Conservation (phyloP, 1,140 invertebrate species). For the Temnothorax longispinosus region DNA sequence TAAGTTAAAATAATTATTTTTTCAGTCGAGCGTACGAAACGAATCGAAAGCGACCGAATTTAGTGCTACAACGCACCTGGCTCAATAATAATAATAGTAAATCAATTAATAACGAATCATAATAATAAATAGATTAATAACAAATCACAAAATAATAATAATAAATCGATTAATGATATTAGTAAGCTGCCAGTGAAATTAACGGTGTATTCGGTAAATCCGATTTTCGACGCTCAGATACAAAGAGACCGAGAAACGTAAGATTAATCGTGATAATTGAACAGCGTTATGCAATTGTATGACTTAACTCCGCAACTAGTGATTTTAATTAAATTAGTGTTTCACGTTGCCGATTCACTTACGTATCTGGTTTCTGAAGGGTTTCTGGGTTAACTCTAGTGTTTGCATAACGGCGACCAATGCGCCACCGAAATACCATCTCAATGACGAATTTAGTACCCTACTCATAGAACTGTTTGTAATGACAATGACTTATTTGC, state of each 20-base stretch:
- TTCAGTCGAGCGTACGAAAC: background rate
- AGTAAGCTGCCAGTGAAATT: background rate
- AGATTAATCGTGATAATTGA: background rate
- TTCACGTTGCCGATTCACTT: background rate
- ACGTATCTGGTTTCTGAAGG: background rate
- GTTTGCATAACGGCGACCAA: constrained; percentile 29
- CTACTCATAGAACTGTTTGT: background rate
- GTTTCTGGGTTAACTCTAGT: background rate
- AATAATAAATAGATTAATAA: constrained; percentile 11
- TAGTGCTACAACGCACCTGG: background rate
- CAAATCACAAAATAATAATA: background rate
- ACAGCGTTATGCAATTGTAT: background rate
- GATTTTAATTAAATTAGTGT: constrained; percentile 31
- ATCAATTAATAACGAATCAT: background rate
- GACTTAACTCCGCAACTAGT: background rate
- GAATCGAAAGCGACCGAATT: background rate
- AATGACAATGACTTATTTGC: background rate
- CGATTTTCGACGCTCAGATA: background rate
- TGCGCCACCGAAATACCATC: background rate
- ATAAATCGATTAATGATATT: background rate
- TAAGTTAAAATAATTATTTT: constrained; percentile 12
- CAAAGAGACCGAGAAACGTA: background rate
- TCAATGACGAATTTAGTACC: background rate
- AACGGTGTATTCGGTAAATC: background rate
- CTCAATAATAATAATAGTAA: background rate